Base-by-base conservation (phyloP, 2,113 vertebrate species). In the Alouatta palliata region DNA sequence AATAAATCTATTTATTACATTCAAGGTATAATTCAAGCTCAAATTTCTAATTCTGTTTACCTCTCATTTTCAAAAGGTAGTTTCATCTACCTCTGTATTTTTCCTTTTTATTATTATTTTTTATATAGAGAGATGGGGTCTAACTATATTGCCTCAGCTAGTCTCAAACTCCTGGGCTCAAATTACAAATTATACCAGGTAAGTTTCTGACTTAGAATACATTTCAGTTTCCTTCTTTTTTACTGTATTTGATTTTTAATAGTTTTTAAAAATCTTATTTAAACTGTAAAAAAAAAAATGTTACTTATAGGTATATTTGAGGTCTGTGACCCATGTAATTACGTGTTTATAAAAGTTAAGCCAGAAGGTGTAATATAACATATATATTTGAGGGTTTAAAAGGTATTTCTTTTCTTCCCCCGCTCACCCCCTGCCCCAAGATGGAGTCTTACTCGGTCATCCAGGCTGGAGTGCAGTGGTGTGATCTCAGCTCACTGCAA, bases 291-390 rank as follows among this genome's bases (percentile, higher is more conserved):
- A 83, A 83, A 83, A 83, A 83, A 37, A 43, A 35, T 95, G 52
- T 14, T 79, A 87, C 75, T 88, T 96, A 45, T 68, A 73, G 43
- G 30, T 71, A n/a, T 76, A 87, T 89, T 90, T 95, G 43, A 95
- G 56, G 37, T 1, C 21, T 81, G 4, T 88, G 37, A 64, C 35
- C 64, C 45, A 77, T 47, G 76, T 86, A 75, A 85, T 77, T 94
- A 82, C n/a, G 12, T 70, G 19, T 90, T 89, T 95, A 73, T 96
- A 71, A 95, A 93, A 88, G 54, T 88, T 14, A 80, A 81, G 47
- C 52, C 80, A 96, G 37, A 89, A 88, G 13, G n/a, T 49, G 66
- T 20, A 17, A 76, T 20, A 17, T 80, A 85, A 95, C 45, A 82
- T 88, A 68, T 35, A 68, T 86, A 88, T 88, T 68, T 64, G 84